Conservation (phyloP, 1,140 invertebrate species). For the Trichoplusia ni region DNA sequence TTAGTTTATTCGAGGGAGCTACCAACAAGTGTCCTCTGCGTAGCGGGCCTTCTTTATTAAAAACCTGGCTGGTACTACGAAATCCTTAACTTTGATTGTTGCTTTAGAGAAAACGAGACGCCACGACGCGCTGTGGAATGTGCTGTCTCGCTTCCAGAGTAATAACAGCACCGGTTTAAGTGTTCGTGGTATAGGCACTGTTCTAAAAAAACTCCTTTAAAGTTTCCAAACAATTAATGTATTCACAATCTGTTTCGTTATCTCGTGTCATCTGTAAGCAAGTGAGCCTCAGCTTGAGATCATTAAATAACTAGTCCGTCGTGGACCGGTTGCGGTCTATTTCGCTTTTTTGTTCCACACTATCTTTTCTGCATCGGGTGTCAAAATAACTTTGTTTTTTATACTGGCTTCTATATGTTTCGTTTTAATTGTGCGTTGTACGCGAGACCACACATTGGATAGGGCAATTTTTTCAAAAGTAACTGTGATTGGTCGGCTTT, state of each 20-base stretch:
- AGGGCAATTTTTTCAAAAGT: no score
- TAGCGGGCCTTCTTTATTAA: no score
- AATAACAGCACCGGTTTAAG: no score
- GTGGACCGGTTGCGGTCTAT: constrained; percentile 44
- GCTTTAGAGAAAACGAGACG: no score
- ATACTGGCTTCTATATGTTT: not conserved
- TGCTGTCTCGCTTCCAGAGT: no score
- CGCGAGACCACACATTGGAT: no score
- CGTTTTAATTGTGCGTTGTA: not conserved
- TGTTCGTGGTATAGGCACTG: not conserved
- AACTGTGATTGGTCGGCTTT: no score
- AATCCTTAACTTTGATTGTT: no score
- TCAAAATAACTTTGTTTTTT: constrained; percentile 22
- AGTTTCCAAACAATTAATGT: constrained; percentile 56
- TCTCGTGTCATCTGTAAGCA: constrained; percentile 71
- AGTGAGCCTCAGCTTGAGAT: constrained; percentile 61
- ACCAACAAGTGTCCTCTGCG: not conserved
- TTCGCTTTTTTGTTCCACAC: constrained; percentile 37
- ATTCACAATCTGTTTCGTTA: constrained; percentile 68
- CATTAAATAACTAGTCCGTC: constrained; percentile 70
- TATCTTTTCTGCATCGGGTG: constrained; percentile 23
- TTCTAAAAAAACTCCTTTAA: constrained; percentile 4
- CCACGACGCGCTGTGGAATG: no score
- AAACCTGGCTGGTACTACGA: no score
- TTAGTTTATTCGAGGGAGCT: no score